Percentiles rank a stretch among this genome's conserved stretches.
phyloP scores from a whole-genome alignment of 2,797 vertebrate species.

The Syngnathus acus region DNA sequence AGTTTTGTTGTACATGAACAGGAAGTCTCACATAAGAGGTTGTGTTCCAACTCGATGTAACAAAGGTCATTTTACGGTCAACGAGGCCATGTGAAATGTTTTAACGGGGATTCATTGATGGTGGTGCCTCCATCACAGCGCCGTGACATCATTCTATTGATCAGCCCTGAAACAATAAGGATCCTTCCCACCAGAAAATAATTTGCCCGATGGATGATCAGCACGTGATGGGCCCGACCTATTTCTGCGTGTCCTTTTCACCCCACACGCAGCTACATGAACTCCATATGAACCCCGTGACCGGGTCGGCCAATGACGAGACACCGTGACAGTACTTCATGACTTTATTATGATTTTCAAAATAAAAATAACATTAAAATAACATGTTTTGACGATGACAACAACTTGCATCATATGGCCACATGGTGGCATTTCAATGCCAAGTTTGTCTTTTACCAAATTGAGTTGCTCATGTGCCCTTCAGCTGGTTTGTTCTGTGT shows the following conservation, averaged over 20 bases:
- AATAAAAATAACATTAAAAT: conserved; percentile 76
- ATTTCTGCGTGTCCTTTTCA: conserved; percentile 51
- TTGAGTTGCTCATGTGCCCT: conserved; percentile 62
- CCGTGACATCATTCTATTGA: conserved; percentile 24
- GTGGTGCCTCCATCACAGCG: not conserved
- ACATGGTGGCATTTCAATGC: conserved; percentile 76
- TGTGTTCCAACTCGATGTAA: not conserved
- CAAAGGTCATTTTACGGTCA: not conserved
- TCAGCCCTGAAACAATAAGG: conserved; percentile 21
- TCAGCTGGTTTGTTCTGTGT: conserved; percentile 58
- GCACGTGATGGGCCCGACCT: conserved; percentile 10
- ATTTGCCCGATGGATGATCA: conserved; percentile 34
- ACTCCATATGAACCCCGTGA: conserved; percentile 37
- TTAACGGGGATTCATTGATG: not conserved
- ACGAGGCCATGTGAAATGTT: not conserved
- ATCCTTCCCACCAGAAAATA: conserved; percentile 12
- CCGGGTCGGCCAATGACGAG: conserved; percentile 45
- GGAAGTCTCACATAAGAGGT: not conserved
- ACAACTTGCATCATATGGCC: conserved; percentile 75
- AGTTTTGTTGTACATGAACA: too few species aligned
- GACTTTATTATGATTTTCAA: conserved; percentile 78
- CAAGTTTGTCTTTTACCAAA: conserved; percentile 64
- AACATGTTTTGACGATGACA: conserved; percentile 69
- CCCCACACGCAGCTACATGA: conserved; percentile 40
- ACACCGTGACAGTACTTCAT: conserved; percentile 70